Evolutionary conservation across 1,140 invertebrate genomes (phyloP), one percentile per base, ranked within the genome.

Genomic region (Drosophila ficusphila): DNA sequence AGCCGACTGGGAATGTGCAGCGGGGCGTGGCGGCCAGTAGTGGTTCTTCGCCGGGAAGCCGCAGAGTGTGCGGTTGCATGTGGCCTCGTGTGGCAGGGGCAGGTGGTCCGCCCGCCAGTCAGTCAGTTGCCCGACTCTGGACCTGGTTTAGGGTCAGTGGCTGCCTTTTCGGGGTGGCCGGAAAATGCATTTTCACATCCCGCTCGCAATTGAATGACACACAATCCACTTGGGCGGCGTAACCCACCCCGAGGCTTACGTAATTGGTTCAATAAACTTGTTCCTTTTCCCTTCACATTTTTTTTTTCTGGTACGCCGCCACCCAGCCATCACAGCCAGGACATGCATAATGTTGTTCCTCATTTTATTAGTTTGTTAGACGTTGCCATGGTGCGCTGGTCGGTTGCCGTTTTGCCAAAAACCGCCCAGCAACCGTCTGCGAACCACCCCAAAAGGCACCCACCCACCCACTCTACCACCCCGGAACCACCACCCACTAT

Each of bases 231-330:
- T 25, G 49, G 49, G 54, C 29, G 38, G 60, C 16, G 39, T 39
- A 21, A 46, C 23, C 56, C 39, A 44, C 54, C 56, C 56, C 33
- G 21, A 34, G 54, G 60, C 64, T 88, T 88, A 88, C 49, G 74
- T 88, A 88, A 88, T 82, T 88, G 78, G 82, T 88, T 88, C 82
- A 88, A 88, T 88, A 88, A 88, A 88, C 82, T 60, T n/a, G n/a
- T n/a, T n/a, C n/a, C n/a, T n/a, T n/a, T n/a, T n/a, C n/a, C n/a
- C n/a, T n/a, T n/a, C n/a, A n/a, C n/a, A n/a, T n/a, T n/a, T 83
- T 82, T 78, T 70, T 62, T 57, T 58, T 64, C 49, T 34, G 11
- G 18, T 23, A 47, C 33, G 41, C 33, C 41, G 41, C 41, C 41
- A 21, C 41, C 49, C 21, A 33, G 34, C 19, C 53, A 29, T 39